Conservation (phyloP, 2,113 vertebrate genomes). For the Drymodes brunneopygia region DNA sequence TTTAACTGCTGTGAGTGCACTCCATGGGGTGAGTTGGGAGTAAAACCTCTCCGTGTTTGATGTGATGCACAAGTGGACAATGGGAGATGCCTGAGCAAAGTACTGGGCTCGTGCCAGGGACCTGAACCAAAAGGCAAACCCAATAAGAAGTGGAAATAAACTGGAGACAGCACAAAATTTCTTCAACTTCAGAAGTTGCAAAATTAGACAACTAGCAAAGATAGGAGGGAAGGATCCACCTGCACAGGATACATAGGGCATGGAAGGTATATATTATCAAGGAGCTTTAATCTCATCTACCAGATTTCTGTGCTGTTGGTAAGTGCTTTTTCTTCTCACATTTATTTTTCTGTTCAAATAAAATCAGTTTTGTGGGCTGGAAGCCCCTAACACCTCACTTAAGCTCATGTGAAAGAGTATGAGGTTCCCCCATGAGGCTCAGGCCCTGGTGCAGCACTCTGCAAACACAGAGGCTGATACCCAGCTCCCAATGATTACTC, state of each 20-base stretch:
- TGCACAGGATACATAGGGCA: not conserved
- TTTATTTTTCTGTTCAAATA: not conserved
- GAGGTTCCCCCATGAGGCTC: not conserved
- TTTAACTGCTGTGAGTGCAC: not conserved
- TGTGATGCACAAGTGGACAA: fast-evolving
- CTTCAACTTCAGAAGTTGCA: not conserved
- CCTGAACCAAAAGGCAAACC: not conserved
- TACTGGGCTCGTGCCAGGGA: not conserved
- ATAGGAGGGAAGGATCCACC: not conserved
- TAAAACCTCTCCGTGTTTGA: fast-evolving
- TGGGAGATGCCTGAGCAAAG: not conserved
- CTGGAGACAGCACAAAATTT: not conserved
- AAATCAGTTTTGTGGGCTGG: not conserved
- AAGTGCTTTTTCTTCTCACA: not conserved
- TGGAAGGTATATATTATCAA: not conserved
- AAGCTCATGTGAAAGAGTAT: not conserved
- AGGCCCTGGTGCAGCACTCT: not conserved
- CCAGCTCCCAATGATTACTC: not conserved
- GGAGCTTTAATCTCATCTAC: not conserved
- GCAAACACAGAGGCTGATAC: not conserved
- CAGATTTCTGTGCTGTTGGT: not conserved
- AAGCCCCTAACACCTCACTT: not conserved
- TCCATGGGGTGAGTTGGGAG: not conserved
- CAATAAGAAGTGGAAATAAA: not conserved
- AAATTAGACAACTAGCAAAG: not conserved